Conservation (phyloP, 2,797 vertebrate species). For the Gymnodraco acuticeps region DNA sequence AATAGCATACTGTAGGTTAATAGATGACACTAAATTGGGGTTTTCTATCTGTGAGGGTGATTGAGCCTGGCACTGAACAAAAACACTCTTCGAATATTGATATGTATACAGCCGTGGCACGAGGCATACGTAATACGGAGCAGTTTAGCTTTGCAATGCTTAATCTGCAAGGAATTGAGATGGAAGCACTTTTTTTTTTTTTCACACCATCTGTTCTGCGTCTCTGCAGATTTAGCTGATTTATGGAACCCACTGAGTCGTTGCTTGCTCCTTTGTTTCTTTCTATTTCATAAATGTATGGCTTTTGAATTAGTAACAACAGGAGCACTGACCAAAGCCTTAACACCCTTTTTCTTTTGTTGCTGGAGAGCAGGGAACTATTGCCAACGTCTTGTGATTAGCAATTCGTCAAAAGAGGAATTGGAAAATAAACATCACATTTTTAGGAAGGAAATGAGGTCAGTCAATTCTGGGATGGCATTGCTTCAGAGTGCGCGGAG, state of each 20-base stretch:
- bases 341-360: conserved; percentile 53
- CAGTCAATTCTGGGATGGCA: conserved; percentile 74
- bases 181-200: conserved; percentile 44
- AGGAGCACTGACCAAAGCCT: conserved; percentile 55
- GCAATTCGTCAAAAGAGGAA: conserved; percentile 59
- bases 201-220: conserved; percentile 80
- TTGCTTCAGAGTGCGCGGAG: conserved; percentile 61
- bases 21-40: conserved; percentile 41
- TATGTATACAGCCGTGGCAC: conserved; percentile 48
- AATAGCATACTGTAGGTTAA: conserved; percentile 27
- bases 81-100: conserved; percentile 59
- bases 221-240: conserved; percentile 83
- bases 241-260: conserved; percentile 73
- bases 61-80: conserved; percentile 44
- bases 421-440: conserved; percentile 72
- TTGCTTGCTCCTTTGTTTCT: conserved; percentile 51
- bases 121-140: conserved; percentile 49
- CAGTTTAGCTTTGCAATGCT: conserved; percentile 69
- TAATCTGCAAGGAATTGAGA: conserved; percentile 78
- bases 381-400: conserved; percentile 47
- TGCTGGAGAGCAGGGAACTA: conserved; percentile 45
- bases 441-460: conserved; percentile 75
- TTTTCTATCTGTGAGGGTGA: conserved; percentile 41
- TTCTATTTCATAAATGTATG: conserved; percentile 73
- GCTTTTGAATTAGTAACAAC: conserved; percentile 77